Evolutionary conservation across 2,888 invertebrate genomes (phyloP), one percentile per base, ranked within the genome.

Genomic region (Drosophila nigricruria): DNA sequence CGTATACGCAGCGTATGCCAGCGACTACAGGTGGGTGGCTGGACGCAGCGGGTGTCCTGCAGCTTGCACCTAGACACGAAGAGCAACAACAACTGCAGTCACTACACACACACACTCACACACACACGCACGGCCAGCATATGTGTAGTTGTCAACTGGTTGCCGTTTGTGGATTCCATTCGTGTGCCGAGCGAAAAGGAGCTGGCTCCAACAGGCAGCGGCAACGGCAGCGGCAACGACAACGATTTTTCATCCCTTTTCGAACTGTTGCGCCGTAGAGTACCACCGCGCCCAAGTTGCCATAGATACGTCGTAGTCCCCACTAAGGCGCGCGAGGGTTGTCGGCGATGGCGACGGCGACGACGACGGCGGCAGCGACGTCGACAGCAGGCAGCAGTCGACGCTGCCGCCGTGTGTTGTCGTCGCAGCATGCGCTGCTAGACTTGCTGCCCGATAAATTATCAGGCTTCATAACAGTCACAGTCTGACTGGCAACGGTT

Each of bases 381-480:
- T 3, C 49, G 20, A 34, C 59, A 60, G 77, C 77, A 43, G 63
- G 64, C 61, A 50, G 58, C 63, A 47, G 57, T 30, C 60, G 60
- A 38, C 63, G 68, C 56, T 61, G 70, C 42, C 40, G 80, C 63
- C 57, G 60, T 65, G 62, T 67, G 72, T 45, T 67, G 75, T 45
- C 64, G 68, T 66, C 77, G 72, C 81, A 77, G 80, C 82, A 79
- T 73, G 72, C 72, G 72, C 73, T 87, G 83, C 83, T 88, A 90
- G 89, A 87, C 91, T 89, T 91, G 90, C 88, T 89, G 88, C 88
- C 85, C 89, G 91, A 90, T 91, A 91, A 91, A 91, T 90, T 90
- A 91, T 91, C 82, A 90, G 86, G 78, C 89, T 84, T 88, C 87
- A 84, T 80, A 85, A 85, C 87, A 90, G 90, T 90, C 87, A 84